Conservation (phyloP, 2,113 vertebrate genomes). For the Dasyprocta punctata region DNA sequence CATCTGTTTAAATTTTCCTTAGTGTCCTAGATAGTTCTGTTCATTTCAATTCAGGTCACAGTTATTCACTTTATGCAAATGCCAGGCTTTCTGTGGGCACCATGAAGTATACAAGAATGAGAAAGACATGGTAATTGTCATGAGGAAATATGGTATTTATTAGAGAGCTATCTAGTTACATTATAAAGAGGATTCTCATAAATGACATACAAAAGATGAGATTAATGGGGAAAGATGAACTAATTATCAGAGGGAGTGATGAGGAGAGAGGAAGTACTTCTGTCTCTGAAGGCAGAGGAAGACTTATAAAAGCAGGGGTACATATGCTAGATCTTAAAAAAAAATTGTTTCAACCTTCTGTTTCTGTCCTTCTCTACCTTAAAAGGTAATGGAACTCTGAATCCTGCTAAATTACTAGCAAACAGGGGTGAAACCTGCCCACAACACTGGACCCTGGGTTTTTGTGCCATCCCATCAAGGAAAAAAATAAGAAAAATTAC, state of each 20-base stretch:
- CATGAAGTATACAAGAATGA: neutral
- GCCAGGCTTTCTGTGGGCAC: neutral
- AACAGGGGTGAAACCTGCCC: neutral
- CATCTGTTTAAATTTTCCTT: neutral
- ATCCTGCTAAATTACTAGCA: neutral
- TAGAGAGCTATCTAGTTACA: neutral
- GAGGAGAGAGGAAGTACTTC: neutral
- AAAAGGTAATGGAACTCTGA: neutral
- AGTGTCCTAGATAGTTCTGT: neutral
- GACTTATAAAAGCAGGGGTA: neutral
- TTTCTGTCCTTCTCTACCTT: neutral
- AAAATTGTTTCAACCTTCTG: neutral
- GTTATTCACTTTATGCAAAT: neutral
- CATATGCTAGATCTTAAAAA: neutral
- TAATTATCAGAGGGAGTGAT: conserved; percentile 33
- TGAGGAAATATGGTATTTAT: neutral
- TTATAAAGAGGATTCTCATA: neutral
- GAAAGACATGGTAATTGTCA: neutral
- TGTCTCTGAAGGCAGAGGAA: neutral
- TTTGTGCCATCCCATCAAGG: neutral
- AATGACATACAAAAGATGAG: neutral
- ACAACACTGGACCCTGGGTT: neutral
- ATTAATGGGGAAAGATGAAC: neutral
- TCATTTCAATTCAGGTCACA: neutral
- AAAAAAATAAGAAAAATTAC: neutral